Evolutionary conservation across 2,113 vertebrate species (phyloP).

Genomic region (Meleagris gallopavo): DNA sequence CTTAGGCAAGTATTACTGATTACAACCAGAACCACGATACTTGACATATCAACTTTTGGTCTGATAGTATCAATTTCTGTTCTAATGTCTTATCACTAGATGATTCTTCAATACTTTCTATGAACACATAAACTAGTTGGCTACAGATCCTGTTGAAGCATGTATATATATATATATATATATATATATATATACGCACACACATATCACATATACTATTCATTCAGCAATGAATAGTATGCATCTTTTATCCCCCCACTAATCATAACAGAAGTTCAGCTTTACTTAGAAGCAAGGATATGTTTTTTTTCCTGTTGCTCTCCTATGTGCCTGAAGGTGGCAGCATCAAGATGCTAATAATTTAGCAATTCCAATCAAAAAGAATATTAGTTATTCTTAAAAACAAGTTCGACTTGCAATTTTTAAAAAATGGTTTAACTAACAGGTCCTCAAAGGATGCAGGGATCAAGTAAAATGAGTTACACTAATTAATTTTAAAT

Average conservation of each 20-base stretch:
- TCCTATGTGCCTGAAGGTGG: slow-evolving; percentile 21
- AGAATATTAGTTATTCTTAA: neutral
- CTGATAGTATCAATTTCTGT: neutral
- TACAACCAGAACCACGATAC: neutral
- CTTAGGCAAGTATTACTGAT: neutral
- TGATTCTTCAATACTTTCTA: neutral
- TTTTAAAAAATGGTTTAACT: neutral
- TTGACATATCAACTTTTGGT: neutral
- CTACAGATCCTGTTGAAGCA: neutral
- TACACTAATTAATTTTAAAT: neutral
- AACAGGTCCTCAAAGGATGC: neutral
- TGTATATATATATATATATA: no score
- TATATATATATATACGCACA: no score
- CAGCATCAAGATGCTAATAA: slow-evolving; percentile 38
- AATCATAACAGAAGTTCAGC: neutral
- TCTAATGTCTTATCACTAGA: neutral
- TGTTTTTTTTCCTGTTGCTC: neutral
- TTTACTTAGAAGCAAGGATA: neutral
- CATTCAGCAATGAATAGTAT: neutral
- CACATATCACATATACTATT: neutral
- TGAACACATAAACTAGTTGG: neutral
- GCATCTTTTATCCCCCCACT: neutral
- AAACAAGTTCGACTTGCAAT: slow-evolving; percentile 12
- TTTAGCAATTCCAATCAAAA: neutral
- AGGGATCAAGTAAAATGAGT: neutral